Conservation (phyloP, 2,888 invertebrate species). For the Pollenia amentaria region DNA sequence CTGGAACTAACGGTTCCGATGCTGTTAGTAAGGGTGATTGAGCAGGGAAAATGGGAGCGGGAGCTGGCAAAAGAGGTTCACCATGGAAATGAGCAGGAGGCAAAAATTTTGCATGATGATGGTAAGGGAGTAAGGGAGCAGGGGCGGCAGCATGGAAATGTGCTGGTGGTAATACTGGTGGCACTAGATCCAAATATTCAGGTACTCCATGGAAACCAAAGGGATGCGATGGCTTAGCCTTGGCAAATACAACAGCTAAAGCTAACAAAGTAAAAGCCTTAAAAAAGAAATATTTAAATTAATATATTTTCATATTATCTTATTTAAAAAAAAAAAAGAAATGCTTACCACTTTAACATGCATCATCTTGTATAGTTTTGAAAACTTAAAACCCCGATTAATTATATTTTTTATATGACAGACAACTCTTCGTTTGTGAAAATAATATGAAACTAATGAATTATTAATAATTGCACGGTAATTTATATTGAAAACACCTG, state of each 20-base stretch:
- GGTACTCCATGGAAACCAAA: slow-evolving; percentile 77
- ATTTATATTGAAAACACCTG: slow-evolving; percentile 80
- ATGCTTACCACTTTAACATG: slow-evolving; percentile 78
- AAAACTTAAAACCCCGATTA: slow-evolving; percentile 52
- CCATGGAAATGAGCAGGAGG: slow-evolving; percentile 68
- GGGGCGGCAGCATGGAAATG: slow-evolving; percentile 69
- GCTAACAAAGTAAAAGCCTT: slow-evolving; percentile 75
- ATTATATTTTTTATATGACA: slow-evolving; percentile 50
- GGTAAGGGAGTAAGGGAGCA: slow-evolving; percentile 39
- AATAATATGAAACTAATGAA: slow-evolving; percentile 76
- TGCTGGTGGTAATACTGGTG: slow-evolving; percentile 75
- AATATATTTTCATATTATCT: not conserved
- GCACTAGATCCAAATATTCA: slow-evolving; percentile 77
- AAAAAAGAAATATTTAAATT: not conserved
- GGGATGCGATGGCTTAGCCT: slow-evolving; percentile 79
- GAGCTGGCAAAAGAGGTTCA: slow-evolving; percentile 44
- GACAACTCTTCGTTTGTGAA: slow-evolving; percentile 72
- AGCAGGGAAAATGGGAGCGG: slow-evolving; percentile 55
- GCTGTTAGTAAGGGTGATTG: slow-evolving; percentile 61
- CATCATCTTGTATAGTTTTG: slow-evolving; percentile 77
- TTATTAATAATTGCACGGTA: slow-evolving; percentile 76
- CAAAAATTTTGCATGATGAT: slow-evolving; percentile 46
- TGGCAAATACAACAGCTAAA: slow-evolving; percentile 53
- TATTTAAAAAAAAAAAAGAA: not conserved
- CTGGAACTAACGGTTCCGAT: slow-evolving; percentile 71